phyloP scores from a whole-genome alignment of 2,113 vertebrate genomes.

The Notarius quadriscutis region DNA sequence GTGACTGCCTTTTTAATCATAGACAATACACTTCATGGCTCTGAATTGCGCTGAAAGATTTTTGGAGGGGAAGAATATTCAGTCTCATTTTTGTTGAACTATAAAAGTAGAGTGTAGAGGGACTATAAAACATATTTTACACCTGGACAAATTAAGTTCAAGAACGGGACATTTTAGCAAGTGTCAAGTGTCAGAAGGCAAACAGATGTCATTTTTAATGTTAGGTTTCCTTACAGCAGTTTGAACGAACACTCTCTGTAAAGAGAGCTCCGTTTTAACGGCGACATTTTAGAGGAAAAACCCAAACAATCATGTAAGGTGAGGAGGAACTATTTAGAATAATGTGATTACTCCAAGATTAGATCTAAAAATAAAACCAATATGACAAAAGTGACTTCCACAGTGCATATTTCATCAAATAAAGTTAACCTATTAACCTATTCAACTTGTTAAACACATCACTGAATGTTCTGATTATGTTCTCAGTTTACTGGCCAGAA shows the following conservation, averaged over 20 bases:
- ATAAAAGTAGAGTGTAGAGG: conserved; percentile 37
- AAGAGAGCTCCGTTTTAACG: background rate
- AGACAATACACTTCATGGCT: conserved; percentile 48
- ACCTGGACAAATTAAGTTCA: conserved; percentile 10
- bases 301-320: background rate
- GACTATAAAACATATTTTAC: conserved; percentile 35
- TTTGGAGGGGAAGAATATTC: conserved; percentile 53
- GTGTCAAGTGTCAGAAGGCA: conserved; percentile 25
- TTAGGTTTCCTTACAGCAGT: background rate
- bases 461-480: background rate
- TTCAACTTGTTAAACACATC: background rate
- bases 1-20: conserved; percentile 51
- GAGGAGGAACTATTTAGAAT: background rate
- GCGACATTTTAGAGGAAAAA: background rate
- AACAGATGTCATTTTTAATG: conserved; percentile 22
- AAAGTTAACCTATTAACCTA: too few relatives aligned
- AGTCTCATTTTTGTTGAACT: conserved; percentile 39
- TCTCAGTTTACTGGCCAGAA: background rate
- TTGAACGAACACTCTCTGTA: background rate
- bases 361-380: background rate
- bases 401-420: background rate
- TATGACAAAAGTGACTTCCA: background rate
- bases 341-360: background rate
- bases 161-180: conserved; percentile 19
- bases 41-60: conserved; percentile 55